These are phyloP conservation scores for Apolygus lucorum DNA, from an alignment of 1,140 invertebrate genomes.

Conservation along the genomic window DNA sequence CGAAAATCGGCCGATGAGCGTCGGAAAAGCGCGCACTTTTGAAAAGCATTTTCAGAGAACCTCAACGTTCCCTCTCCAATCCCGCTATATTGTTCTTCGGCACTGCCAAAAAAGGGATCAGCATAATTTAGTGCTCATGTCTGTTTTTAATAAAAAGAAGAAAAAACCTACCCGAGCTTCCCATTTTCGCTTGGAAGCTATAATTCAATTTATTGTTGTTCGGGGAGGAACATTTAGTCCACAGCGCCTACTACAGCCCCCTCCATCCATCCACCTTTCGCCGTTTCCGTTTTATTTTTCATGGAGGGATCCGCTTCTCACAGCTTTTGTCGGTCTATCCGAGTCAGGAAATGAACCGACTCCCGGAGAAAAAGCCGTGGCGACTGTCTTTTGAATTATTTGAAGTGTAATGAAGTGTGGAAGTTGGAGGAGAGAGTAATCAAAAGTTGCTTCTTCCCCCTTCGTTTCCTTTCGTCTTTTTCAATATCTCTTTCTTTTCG, in stretches of 20 bases:
- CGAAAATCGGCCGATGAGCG: background rate
- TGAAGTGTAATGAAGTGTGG: background rate
- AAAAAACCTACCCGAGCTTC: background rate
- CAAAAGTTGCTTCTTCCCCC: background rate
- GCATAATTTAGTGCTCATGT: background rate
- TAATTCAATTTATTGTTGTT: background rate
- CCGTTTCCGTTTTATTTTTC: background rate
- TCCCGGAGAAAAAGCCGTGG: background rate
- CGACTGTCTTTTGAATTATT: background rate
- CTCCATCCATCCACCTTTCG: background rate
- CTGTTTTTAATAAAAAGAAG: background rate
- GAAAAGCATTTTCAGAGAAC: background rate
- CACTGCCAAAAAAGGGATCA: too few species aligned
- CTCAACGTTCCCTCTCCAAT: background rate
- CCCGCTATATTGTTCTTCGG: too few species aligned
- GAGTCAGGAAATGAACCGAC: background rate
- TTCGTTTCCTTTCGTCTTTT: background rate
- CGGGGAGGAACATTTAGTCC: background rate
- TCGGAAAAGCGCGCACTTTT: background rate
- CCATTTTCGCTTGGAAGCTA: background rate
- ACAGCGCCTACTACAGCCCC: background rate
- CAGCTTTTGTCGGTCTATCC: background rate
- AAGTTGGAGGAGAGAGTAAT: background rate
- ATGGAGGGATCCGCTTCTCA: background rate
- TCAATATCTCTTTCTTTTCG: background rate